These are phyloP conservation scores for Archaeoteleia sp. DNA, from an alignment of 2,888 invertebrate genomes.

Conservation along the genomic window DNA sequence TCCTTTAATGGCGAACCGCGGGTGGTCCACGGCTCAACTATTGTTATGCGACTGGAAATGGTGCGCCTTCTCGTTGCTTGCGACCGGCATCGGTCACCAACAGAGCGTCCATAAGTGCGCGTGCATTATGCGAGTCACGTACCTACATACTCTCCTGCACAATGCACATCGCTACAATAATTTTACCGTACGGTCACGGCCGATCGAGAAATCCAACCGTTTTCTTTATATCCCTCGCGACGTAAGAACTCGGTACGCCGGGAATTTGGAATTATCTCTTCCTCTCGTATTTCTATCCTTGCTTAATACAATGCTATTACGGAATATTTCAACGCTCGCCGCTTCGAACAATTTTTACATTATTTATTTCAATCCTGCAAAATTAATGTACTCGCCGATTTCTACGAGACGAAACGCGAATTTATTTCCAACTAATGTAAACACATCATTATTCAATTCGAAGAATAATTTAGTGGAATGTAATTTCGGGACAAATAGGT, in stretches of 20 bases:
- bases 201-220: slow-evolving; percentile 48
- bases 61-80: slow-evolving; percentile 33
- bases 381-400: slow-evolving; percentile 1
- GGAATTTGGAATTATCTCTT: slow-evolving; percentile 44
- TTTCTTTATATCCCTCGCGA: slow-evolving; percentile 40
- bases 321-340: background rate
- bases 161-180: slow-evolving; percentile 52
- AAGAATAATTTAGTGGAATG: too few species aligned
- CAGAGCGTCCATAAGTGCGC: slow-evolving; percentile 60
- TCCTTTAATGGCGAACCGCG: slow-evolving; percentile 66
- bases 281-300: slow-evolving; percentile 13
- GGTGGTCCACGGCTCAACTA: slow-evolving; percentile 69
- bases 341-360: background rate
- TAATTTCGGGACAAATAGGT: too few species aligned
- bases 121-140: slow-evolving; percentile 64
- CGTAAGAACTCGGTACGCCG: slow-evolving; percentile 36
- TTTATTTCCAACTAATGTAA: too few species aligned
- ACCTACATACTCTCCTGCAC: slow-evolving; percentile 50
- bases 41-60: slow-evolving; percentile 64
- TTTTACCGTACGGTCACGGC: slow-evolving; percentile 48
- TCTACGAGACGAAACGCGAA: too few species aligned
- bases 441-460: too few species aligned
- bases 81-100: slow-evolving; percentile 55
- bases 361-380: background rate
- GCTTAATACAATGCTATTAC: slow-evolving; percentile 3